Evolutionary conservation across 2,113 vertebrate genomes (phyloP), one percentile per base, ranked within the genome.

Genomic region (Pterophyllum scalare): DNA sequence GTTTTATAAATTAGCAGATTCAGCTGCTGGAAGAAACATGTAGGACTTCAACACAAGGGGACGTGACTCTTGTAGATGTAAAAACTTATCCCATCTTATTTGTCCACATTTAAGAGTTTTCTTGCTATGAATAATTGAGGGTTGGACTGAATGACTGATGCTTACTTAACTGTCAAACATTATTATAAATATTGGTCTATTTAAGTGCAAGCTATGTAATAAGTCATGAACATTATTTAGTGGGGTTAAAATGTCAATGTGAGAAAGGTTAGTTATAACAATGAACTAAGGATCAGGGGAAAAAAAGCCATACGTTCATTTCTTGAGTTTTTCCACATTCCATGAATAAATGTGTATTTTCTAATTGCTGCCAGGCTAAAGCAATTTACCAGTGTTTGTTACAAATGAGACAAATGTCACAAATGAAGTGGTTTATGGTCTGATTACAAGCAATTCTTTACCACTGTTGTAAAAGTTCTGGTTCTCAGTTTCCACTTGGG

Each of bases 341-440:
- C 40, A 13, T 11, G 40, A 43, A 43, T 43, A 43, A 40, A 40
- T 40, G 38, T 40, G 38, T 4, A 12, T 43, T 13, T 43, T 43
- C 11, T 38, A 38, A 9, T 38, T 38, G 35, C 7, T 10, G 12
- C 40, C 40, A 43, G 10, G 40, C 10, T 43, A 13, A 43, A 11
- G 13, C 12, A 3, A 4, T 43, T 43, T 43, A 3, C 40, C 3
- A 1, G 15, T 49, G 2, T 46, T 49, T 0, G 14, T 49, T 28
- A 70, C 9, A 28, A 54, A 54, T 54, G 7, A 2, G 49, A 20
- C 19, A 19, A 67, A 67, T 46, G 46, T 28, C 46, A 9, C 14
- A 28, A 2, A 70, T 70, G 7, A 70, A 70, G 40, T 46, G 14
- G 0, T 46, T 49, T 46, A 17, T 7, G 6, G 33, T 40, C 61